phyloP scores from a whole-genome alignment of 2,888 invertebrate species.

The Mechanitis messenoides region DNA sequence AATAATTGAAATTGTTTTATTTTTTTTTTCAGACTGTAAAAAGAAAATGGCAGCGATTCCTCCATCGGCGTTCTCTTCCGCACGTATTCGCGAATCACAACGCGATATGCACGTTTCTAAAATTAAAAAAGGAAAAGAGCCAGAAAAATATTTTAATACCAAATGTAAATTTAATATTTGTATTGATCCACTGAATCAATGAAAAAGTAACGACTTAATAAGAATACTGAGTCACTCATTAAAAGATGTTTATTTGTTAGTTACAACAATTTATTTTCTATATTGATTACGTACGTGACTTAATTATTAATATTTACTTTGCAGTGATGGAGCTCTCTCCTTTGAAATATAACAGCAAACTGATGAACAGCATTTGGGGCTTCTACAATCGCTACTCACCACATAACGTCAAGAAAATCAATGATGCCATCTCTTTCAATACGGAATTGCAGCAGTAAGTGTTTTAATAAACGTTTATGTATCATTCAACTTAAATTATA shows the following conservation, averaged over 20 bases:
- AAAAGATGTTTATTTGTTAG: too few relatives aligned
- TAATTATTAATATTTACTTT: constrained; percentile 34
- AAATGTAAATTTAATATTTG: constrained; percentile 46
- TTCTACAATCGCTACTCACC: constrained; percentile 91
- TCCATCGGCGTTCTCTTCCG: constrained; percentile 84
- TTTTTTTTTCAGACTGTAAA: constrained; percentile 58
- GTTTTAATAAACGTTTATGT: not conserved
- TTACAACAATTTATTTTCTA: not conserved
- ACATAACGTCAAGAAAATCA: constrained; percentile 89
- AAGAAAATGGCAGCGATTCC: constrained; percentile 83
- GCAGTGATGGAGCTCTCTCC: constrained; percentile 81
- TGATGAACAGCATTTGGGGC: constrained; percentile 96
- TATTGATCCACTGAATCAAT: constrained; percentile 31
- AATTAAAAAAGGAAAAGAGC: constrained; percentile 54
- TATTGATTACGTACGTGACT: not conserved
- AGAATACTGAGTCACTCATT: too few relatives aligned
- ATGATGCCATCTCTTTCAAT: constrained; percentile 72
- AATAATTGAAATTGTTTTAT: constrained; percentile 6
- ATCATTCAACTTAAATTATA: too few relatives aligned
- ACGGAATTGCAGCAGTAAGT: constrained; percentile 74
- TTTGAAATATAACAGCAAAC: constrained; percentile 87
- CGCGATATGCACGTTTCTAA: constrained; percentile 75
- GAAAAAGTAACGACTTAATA: too few relatives aligned
- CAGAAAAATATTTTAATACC: constrained; percentile 57
- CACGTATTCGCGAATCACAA: constrained; percentile 80